Evolutionary conservation across 1,140 invertebrate genomes (phyloP), one percentile per base, ranked within the genome.

Genomic region (Drosophila miranda): DNA sequence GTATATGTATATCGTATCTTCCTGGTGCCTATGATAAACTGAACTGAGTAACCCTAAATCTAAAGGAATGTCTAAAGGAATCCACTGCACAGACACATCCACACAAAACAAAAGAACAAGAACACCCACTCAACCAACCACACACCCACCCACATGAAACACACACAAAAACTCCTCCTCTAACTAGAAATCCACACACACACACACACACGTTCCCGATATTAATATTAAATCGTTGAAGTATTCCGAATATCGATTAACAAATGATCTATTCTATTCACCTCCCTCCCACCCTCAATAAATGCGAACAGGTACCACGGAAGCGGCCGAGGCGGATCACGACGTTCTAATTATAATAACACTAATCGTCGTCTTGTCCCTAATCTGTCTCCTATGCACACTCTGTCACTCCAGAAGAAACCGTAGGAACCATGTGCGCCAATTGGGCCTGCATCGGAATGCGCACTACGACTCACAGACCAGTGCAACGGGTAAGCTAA

Each of bases 291-390:
- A 26, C 30, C 8, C 57, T 8, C 11, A 49, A 73, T 8, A 11
- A 46, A 73, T 28, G 6, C 38, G 19, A 67, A 43, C 50, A 93
- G 92, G 92, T 90, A 86, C 75, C 75, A 84, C 90, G 86, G 90
- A 92, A 81, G 91, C 89, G 62, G 91, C 92, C 62, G 90, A 91
- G 80, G 91, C 92, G 84, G 92, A 92, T 90, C 90, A 92, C 91
- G 92, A 91, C 72, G 75, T 92, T 88, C 90, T 92, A 81, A 91
- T 92, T 79, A 91, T 91, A 80, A 89, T 89, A 89, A 89, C 90
- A 75, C 84, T 92, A 68, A 90, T 90, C 90, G 92, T 91, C 87
- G 91, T 90, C 83, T 91, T 80, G 90, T 91, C 89, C 90, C 90
- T 91, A 91, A 91, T 90, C 75, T 91, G 90, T 91, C 90, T 91